Evolutionary conservation across 2,113 vertebrate genomes (phyloP).

Genomic region (Anarrhichthys ocellatus): DNA sequence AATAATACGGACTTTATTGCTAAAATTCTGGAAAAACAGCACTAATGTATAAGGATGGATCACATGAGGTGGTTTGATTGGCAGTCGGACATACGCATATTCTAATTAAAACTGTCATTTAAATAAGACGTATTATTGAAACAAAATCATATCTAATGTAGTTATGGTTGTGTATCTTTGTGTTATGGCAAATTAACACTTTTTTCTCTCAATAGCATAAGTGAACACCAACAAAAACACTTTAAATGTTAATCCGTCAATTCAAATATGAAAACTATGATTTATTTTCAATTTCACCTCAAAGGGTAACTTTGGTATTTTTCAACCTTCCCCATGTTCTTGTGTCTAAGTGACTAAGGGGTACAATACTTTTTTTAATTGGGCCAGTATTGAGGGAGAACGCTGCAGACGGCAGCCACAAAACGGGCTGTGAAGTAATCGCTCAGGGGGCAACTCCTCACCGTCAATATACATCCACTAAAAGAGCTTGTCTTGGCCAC

Average conservation of each 20-base stretch:
- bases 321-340: too few relatives aligned
- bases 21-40: neutral
- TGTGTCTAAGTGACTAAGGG: too few relatives aligned
- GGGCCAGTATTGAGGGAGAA: too few relatives aligned
- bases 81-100: neutral
- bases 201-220: neutral
- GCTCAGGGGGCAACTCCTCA: too few relatives aligned
- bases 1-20: neutral
- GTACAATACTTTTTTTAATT: too few relatives aligned
- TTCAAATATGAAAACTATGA: neutral
- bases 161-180: too few relatives aligned
- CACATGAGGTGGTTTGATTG: neutral
- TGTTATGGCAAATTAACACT: too few relatives aligned
- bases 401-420: too few relatives aligned
- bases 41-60: neutral
- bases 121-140: neutral
- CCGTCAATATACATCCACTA: too few relatives aligned
- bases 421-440: too few relatives aligned
- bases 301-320: too few relatives aligned
- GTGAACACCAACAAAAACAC: neutral
- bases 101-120: neutral
- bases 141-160: neutral
- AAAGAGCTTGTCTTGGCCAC: too few relatives aligned
- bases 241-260: neutral
- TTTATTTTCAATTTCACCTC: neutral